Evolutionary conservation across 2,797 vertebrate genomes (phyloP), one percentile per base, ranked within the genome.

Genomic region (Morelia viridis): DNA sequence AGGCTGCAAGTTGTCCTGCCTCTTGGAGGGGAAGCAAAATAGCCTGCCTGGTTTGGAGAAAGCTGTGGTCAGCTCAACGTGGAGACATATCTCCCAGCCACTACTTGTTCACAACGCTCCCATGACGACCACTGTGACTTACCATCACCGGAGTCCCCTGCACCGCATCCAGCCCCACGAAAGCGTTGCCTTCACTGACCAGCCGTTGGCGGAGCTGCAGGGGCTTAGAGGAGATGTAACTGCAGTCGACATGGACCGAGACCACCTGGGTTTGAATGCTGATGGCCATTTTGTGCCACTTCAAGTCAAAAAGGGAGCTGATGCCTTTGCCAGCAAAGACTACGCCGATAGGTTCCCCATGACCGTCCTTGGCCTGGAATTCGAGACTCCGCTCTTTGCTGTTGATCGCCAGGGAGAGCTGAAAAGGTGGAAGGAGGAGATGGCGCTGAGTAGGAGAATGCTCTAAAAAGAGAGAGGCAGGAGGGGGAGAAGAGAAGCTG

Each of bases 251-350:
- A 0, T 98, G 98, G 91, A 99, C 92, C 0, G 99, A 98, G 60
- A 97, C 97, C 0, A 98, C 96, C 0, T 41, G 97, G 3, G 86
- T 97, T 57, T 98, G 98, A 92, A 99, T 95, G 0, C 98, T 98
- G 95, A 99, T 93, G 28, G 94, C 97, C 96, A 99, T 96, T 96
- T 99, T 99, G 96, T 99, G 99, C 99, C 99, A 99, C 11, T 95
- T 97, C 93, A 98, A 96, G 92, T 99, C 99, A 2, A 98, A 98
- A 53, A 99, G 97, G 0, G 98, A 97, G 17, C 98, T 96, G 91
- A 99, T 98, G 0, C 98, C 98, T 50, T 97, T 98, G 1, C 98
- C 98, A 0, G 90, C 11, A 76, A 99, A 99, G 41, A 97, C 62
- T 0, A 98, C 98, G 89, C 97, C 96, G 94, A 97, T 95, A 0